Evolutionary conservation across 2,113 vertebrate genomes (phyloP).

Genomic region (Eulemur rufifrons): DNA sequence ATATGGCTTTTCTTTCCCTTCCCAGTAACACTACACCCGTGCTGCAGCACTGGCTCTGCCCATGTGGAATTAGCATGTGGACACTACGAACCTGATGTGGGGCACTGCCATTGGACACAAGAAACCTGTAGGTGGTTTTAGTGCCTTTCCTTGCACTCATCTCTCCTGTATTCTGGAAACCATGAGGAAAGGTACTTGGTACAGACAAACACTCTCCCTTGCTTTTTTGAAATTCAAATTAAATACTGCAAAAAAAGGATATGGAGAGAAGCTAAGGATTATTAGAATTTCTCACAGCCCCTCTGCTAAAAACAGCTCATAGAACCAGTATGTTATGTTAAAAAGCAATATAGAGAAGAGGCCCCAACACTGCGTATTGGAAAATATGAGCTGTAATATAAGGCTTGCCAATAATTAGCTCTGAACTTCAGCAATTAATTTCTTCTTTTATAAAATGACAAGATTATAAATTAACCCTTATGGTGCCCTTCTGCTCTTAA

Average conservation of each 20-base stretch:
- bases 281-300: conserved; percentile 2
- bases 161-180: not conserved
- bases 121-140: not conserved
- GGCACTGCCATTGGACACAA: not conserved
- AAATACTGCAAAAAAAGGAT: not conserved
- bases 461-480: not conserved
- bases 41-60: not conserved
- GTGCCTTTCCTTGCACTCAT: not conserved
- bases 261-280: not conserved
- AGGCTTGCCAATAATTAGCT: not conserved
- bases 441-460: conserved; percentile 36
- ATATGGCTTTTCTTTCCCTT: not conserved
- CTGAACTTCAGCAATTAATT: not conserved
- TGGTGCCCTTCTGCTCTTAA: conserved; percentile 1
- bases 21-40: not conserved
- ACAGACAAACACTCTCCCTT: not conserved
- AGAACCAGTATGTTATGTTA: not conserved
- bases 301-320: not conserved
- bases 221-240: conserved; percentile 17
- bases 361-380: not conserved
- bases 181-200: not conserved
- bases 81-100: not conserved
- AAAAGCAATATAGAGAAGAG: not conserved
- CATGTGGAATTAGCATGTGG: not conserved
- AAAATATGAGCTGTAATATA: not conserved